A percentile compares a stretch with the other conserved stretches of the same genome.
phyloP scores from a whole-genome alignment of 1,140 invertebrate genomes.

The Hypsibius dujardini region DNA sequence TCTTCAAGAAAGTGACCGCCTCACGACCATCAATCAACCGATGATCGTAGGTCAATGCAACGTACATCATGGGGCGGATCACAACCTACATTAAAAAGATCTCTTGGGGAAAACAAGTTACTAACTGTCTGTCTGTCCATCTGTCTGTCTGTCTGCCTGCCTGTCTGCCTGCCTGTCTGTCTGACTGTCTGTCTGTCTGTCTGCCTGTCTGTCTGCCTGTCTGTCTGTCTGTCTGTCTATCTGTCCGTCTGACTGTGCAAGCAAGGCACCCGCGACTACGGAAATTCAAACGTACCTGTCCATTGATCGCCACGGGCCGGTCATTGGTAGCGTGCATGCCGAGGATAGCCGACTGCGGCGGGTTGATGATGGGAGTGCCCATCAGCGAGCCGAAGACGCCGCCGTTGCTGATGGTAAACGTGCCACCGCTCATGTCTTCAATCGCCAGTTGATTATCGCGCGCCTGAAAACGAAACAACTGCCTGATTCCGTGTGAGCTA shows the following conservation, averaged over 20 bases:
- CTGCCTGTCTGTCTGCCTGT: no score
- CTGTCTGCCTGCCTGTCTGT: no score
- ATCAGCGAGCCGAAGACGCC: conserved; percentile 95
- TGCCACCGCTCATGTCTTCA: conserved; percentile 99
- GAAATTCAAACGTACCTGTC: conserved; percentile 71
- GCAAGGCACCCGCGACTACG: no score
- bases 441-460: conserved; percentile 58
- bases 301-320: conserved; percentile 78
- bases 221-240: no score
- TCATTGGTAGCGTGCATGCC: conserved; percentile 98
- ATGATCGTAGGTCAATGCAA: conserved; percentile 97
- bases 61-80: conserved; percentile 97
- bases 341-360: conserved; percentile 97
- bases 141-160: no score
- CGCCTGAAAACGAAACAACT: conserved; percentile 30
- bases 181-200: no score
- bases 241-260: no score
- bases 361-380: conserved; percentile 98
- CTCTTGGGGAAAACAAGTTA: conserved; percentile 5
- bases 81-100: conserved; percentile 52
- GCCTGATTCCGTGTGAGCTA: no score
- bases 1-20: conserved; percentile 86
- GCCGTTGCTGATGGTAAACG: conserved; percentile 98
- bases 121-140: no score
- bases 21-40: conserved; percentile 95